Evolutionary conservation across 2,113 vertebrate species (phyloP), one percentile per base, ranked within the genome.

Genomic region (Craseonycteris thonglongyai): DNA sequence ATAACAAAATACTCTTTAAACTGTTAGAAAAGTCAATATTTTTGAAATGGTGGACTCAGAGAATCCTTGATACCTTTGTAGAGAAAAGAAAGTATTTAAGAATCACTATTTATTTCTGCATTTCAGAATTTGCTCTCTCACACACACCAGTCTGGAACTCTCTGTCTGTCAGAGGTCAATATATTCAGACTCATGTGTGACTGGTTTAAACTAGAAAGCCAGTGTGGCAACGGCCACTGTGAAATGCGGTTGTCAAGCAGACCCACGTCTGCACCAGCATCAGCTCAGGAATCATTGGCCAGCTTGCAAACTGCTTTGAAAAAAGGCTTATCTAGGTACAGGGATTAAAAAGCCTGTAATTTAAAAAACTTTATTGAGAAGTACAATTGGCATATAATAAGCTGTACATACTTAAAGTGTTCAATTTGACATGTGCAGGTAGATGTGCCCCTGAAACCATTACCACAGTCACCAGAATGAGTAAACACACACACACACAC

Each of bases 221-320:
- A 66, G 59, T 3, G 61, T 26, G 35, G 35, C 9, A 1, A 18
- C 0, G 5, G 1, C 16, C 1, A 65, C 35, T 28, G 16, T n/a
- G 56, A 75, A 79, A 85, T 7, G 21, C 28, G 54, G 7, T 0
- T 11, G 33, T 56, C 49, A 47, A 16, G n/a, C 21, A 21, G 38
- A 75, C 14, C 19, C 61, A 45, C 1, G 3, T 40, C 2, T 40
- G 49, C 7, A 68, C 63, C 42, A 33, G 33, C 10, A 18, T 22
- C 24, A 40, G 14, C 26, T 90, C 22, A 74, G 35, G 35, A 59
- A 42, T n/a, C 30, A 12, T 13, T 51, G 19, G 22, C 26, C 18
- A 69, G 33, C 33, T 56, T 61, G 74, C 15, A 83, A 30, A 47
- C 85, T 88, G 61, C 45, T 68, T 38, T 83, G 49, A 47, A 90